Evolutionary conservation across 2,797 vertebrate species (phyloP).

Genomic region (Acipenser ruthenus): DNA sequence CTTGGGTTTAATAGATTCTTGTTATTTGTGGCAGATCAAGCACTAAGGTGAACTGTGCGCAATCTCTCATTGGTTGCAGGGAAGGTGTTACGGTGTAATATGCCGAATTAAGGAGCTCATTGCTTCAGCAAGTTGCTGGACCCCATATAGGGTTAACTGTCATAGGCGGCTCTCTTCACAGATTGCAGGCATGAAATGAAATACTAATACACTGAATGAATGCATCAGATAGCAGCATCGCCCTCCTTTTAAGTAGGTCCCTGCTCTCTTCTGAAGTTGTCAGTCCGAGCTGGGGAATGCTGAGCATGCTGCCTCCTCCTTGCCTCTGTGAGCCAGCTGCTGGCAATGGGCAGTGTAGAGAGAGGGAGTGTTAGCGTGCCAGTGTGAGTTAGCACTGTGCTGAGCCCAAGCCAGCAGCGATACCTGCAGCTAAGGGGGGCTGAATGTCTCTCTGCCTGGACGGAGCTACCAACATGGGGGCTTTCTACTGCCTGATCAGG

Average conservation of each 20-base stretch:
- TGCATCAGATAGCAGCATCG: conserved; percentile 1
- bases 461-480: conserved; percentile 40
- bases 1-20: not conserved
- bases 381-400: conserved; percentile 31
- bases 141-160: not conserved
- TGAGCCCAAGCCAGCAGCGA: not conserved
- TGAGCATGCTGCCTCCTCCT: conserved; percentile 4
- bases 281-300: conserved; percentile 11
- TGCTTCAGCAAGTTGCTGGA: not conserved
- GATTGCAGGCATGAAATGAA: conserved; percentile 8
- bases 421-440: conserved; percentile 5
- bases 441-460: conserved; percentile 50
- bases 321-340: conserved; percentile 9
- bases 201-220: conserved; percentile 8
- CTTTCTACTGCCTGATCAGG: conserved; percentile 49
- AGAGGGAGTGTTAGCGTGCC: conserved; percentile 39
- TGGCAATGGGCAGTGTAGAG: conserved; percentile 24
- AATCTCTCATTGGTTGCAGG: not conserved
- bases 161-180: not conserved
- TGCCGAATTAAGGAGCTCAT: not conserved
- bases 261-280: conserved; percentile 11
- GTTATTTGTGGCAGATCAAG: not conserved
- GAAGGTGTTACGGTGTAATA: not conserved
- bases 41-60: not conserved
- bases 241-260: conserved; percentile 1